Base-by-base conservation (phyloP, 1,140 invertebrate species). In the Ostrea denselamellosa region DNA sequence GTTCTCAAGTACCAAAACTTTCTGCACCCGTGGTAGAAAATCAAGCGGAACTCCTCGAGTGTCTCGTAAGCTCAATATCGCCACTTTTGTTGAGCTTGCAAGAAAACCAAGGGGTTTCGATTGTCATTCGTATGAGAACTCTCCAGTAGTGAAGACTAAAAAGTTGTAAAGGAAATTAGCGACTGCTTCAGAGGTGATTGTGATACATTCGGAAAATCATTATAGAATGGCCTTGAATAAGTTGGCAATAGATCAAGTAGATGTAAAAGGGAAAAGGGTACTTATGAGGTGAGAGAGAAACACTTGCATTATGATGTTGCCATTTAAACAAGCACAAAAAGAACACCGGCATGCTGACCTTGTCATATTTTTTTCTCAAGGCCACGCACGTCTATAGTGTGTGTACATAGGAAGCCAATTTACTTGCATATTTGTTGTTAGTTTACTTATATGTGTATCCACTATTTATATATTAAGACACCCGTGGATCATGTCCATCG, bases 181-280 rank as follows among this genome's bases (percentile, higher is more conserved):
- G 25, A 34, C 68, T 77, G 68, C 56, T 62, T 62, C 56, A 44
- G 34, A 44, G 34, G 34, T 44, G 34, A 44, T 44, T 62, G 17
- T n/a, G n/a, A 62, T 28, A 34, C 14, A 10, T 14, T 12, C 9
- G 22, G 14, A 77, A 77, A 77, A 14, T 34, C 52, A 44, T 19
- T 83, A 22, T 22, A 83, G 22, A 71, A 98, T 98, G 98, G 96
- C 97, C 90, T 95, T 95, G 2, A 95, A 95, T 86, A 96, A 96
- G 92, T 90, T 96, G 8, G 93, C 94, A 34, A 96, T 96, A 62
- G 96, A 96, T 90, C 90, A 95, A 85, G 86, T 96, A 8, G 94
- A 96, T 88, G 34, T 96, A 0, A 95, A 95, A 83, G 95, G 92
- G 5, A 96, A 96, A 92, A 92, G 95, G n/a, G 94, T 95, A 56